Percentiles rank a stretch among this genome's conserved stretches.
phyloP scores from a whole-genome alignment of 2,888 invertebrate species.

The Steromphala cineraria region DNA sequence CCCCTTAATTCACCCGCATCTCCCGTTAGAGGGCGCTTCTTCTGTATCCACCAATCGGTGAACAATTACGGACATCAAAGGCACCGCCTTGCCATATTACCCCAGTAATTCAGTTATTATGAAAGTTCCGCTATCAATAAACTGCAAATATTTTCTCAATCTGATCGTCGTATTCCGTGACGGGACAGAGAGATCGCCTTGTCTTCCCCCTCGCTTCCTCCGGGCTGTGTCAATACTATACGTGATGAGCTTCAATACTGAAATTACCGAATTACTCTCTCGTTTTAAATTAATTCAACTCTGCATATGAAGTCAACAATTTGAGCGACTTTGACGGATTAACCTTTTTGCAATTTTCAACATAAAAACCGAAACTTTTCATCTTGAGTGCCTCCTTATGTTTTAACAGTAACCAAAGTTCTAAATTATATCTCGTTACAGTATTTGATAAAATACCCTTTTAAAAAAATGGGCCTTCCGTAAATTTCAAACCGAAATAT shows the following conservation, averaged over 20 bases:
- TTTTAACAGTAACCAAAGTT: too few relatives aligned
- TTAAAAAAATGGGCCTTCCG: too few relatives aligned
- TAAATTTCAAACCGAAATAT: too few relatives aligned
- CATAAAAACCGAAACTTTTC: neutral
- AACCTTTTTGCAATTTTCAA: neutral
- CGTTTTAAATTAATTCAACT: neutral
- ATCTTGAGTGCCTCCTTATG: neutral
- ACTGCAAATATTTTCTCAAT: neutral
- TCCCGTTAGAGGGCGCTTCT: neutral
- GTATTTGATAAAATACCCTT: too few relatives aligned
- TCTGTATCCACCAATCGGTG: neutral
- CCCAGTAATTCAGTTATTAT: neutral
- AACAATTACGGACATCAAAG: conserved; percentile 4
- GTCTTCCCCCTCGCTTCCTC: neutral
- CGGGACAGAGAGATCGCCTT: neutral
- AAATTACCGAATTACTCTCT: neutral
- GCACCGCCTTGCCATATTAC: neutral
- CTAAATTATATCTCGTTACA: too few relatives aligned
- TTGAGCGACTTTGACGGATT: neutral
- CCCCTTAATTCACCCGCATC: neutral
- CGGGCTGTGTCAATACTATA: neutral
- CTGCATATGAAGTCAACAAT: neutral
- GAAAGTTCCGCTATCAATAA: neutral
- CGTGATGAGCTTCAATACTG: neutral
- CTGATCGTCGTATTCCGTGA: neutral